phyloP scores from a whole-genome alignment of 2,113 vertebrate genomes.

The Xerus inauris region DNA sequence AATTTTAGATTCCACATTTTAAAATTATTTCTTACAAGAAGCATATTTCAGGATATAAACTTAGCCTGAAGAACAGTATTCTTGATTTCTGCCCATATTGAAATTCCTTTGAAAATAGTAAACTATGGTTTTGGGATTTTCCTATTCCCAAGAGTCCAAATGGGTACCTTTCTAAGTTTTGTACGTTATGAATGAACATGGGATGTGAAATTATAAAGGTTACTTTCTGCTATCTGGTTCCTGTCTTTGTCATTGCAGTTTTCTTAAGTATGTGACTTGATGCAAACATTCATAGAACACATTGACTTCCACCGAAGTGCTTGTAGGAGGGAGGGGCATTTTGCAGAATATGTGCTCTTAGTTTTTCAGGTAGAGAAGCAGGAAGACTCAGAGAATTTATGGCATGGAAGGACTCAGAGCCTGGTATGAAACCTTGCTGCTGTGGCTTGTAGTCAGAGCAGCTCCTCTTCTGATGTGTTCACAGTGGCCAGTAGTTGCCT shows the following conservation, averaged over 20 bases:
- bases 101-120: slow-evolving; percentile 88
- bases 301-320: background rate
- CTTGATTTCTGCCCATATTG: slow-evolving; percentile 88
- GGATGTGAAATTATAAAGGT: slow-evolving; percentile 82
- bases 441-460: background rate
- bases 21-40: slow-evolving; percentile 90
- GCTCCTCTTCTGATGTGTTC: background rate
- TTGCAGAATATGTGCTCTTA: background rate
- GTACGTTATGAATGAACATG: slow-evolving; percentile 86
- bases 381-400: background rate
- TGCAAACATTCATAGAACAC: background rate
- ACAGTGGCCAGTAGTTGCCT: background rate
- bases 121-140: slow-evolving; percentile 88
- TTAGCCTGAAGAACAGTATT: slow-evolving; percentile 89
- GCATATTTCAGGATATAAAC: slow-evolving; percentile 90
- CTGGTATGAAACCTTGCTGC: background rate
- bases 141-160: slow-evolving; percentile 87
- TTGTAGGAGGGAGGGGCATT: background rate
- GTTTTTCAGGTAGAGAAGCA: background rate
- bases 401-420: background rate
- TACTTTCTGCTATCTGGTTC: slow-evolving; percentile 81
- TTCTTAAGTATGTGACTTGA: slow-evolving; percentile 71
- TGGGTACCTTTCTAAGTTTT: slow-evolving; percentile 83
- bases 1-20: slow-evolving; percentile 90
- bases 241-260: slow-evolving; percentile 72